Base-by-base conservation (phyloP, 92 coral and sea anemone species). In the Heliopora coerulea region DNA sequence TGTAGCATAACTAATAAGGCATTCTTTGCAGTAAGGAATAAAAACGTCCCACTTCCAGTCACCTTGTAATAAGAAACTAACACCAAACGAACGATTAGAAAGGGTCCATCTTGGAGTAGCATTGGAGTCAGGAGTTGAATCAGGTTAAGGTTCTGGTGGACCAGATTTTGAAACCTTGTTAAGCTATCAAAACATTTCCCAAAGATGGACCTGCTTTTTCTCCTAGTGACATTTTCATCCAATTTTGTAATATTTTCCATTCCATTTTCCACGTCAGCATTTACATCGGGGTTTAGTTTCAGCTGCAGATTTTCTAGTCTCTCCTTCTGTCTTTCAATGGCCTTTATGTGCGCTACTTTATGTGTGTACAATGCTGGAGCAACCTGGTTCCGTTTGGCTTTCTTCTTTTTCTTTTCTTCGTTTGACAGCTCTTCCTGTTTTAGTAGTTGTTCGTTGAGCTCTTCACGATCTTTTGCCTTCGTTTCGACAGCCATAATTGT, bases 1-100 rank as follows among this genome's bases (percentile, higher is more conserved):
- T 91, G 97, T 0, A 91, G 83, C 97, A 91, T 91, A 19, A 91
- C 95, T 54, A 91, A 88, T 14, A 91, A 82, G 11, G 97, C 96
- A 64, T 91, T 91, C 72, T 91, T 91, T 54, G 87, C 95, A 15
- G 97, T 91, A 17, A 91, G 84, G 49, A 91, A 91, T 58, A 89
- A 86, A 83, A 91, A 74, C 5, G 96, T 89, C 15, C 88, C 89
- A 31, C 88, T 70, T 27, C 77, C 96, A 58, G 84, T 86, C 18
- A 91, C 87, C 54, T 81, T 70, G 78, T 89, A 91, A 70, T 91
- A 89, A 0, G 97, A 85, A 8, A 91, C 90, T 37, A 91, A 82
- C 32, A 91, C 88, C 9, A 91, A 78, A 2, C 97, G 96, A 68
- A 91, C 90, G 26, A 85, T 57, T 0, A 91, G 69, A 63, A 89